Conservation (phyloP, 1,140 invertebrate genomes). For the Drosophila suzukii region DNA sequence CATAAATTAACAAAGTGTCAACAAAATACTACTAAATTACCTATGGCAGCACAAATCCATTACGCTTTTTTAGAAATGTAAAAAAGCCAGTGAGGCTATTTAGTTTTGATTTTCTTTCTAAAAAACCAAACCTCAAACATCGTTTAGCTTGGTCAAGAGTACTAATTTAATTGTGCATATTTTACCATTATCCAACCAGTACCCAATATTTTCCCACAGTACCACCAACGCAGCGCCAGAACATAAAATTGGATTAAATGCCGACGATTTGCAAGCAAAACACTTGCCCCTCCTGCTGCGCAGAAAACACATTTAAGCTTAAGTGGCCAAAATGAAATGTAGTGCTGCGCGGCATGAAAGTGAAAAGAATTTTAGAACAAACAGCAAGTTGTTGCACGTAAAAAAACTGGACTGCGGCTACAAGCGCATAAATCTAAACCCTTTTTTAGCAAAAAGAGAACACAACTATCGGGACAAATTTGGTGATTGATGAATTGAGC, state of each 20-base stretch:
- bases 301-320: slow-evolving; percentile 41
- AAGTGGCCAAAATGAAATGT: slow-evolving; percentile 51
- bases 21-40: background rate
- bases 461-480: slow-evolving; percentile 35
- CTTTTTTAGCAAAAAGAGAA: slow-evolving; percentile 46
- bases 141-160: background rate
- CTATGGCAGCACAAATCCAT: background rate
- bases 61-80: background rate
- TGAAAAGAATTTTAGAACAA: slow-evolving; percentile 20
- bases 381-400: slow-evolving; percentile 15
- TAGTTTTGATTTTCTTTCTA: background rate
- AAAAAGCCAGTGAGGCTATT: background rate
- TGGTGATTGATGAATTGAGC: slow-evolving; percentile 72
- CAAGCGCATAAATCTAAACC: slow-evolving; percentile 64
- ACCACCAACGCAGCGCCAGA: background rate
- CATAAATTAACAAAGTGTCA: background rate
- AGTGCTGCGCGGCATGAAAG: slow-evolving; percentile 12
- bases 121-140: background rate
- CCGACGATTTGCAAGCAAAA: slow-evolving; percentile 43
- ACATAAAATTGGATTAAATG: slow-evolving; percentile 51
- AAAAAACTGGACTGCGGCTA: slow-evolving; percentile 24
- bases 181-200: background rate
- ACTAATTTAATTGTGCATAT: background rate
- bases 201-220: slow-evolving; percentile 12
- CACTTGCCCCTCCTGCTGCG: background rate